Evolutionary conservation across 2,888 invertebrate genomes (phyloP).

Genomic region (Mystacides longicornis): DNA sequence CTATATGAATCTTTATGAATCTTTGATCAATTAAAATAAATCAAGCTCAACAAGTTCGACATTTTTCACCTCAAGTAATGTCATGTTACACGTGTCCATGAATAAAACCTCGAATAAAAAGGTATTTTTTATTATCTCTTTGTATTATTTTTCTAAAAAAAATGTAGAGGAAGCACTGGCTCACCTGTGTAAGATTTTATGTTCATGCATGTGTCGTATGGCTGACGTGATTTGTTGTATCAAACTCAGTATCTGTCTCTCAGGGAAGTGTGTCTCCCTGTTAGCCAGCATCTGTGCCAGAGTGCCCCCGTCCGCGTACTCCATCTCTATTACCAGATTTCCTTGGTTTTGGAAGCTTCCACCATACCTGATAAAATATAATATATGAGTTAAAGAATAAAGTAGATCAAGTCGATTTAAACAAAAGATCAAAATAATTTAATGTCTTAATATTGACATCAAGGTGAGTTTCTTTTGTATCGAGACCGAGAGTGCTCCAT

Average conservation of each 20-base stretch:
- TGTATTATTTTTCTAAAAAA: neutral
- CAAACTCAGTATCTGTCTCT: slow-evolving; percentile 54
- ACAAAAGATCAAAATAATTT: no score
- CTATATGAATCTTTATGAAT: no score
- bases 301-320: slow-evolving; percentile 70
- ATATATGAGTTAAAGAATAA: no score
- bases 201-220: slow-evolving; percentile 62
- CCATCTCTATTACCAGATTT: slow-evolving; percentile 67
- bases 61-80: no score
- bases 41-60: no score
- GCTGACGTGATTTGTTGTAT: slow-evolving; percentile 64
- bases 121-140: neutral
- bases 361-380: slow-evolving; percentile 45
- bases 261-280: slow-evolving; percentile 46
- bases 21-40: no score
- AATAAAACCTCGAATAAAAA: neutral
- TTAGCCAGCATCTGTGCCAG: slow-evolving; percentile 55
- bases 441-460: no score
- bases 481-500: no score
- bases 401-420: no score
- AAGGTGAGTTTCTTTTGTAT: no score
- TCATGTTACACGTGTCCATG: neutral
- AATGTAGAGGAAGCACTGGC: neutral
- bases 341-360: slow-evolving; percentile 68
- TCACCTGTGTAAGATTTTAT: slow-evolving; percentile 54